A percentile compares a stretch with the other conserved stretches of the same genome.
Evolutionary conservation across 2,888 invertebrate genomes (phyloP).

Genomic region (Alentia gelatinosa): DNA sequence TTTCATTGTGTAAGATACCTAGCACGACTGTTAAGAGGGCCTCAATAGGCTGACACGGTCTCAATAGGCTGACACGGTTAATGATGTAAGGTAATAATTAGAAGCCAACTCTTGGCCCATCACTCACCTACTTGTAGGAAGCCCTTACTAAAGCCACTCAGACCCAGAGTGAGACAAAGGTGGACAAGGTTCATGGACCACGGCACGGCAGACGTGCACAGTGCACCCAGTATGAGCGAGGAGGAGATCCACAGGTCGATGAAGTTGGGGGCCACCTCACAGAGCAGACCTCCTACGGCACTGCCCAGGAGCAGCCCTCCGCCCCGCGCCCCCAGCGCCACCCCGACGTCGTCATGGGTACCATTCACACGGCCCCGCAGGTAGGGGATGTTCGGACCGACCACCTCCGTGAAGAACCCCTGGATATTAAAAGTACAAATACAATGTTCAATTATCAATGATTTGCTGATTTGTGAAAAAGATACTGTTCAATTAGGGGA

Average conservation of each 20-base stretch:
- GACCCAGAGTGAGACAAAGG: constrained; percentile 12
- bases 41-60: too few relatives aligned
- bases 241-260: constrained; percentile 48
- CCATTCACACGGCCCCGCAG: constrained; percentile 23
- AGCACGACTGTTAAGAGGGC: too few relatives aligned
- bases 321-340: background rate
- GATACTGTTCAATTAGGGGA: too few relatives aligned
- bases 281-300: constrained; percentile 46
- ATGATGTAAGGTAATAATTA: too few relatives aligned
- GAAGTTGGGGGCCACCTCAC: constrained; percentile 48
- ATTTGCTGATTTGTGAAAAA: too few relatives aligned
- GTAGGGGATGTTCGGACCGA: constrained; percentile 55
- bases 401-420: constrained; percentile 51
- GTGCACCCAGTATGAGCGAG: constrained; percentile 34
- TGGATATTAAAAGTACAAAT: background rate
- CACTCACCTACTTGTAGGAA: constrained; percentile 51
- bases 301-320: background rate
- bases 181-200: constrained; percentile 35
- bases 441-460: background rate
- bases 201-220: constrained; percentile 44
- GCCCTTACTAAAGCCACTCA: constrained; percentile 43
- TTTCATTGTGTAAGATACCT: too few relatives aligned
- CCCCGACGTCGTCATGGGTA: background rate
- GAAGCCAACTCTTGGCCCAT: too few relatives aligned
- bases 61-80: too few relatives aligned